These are phyloP conservation scores for Nephotettix cincticeps DNA, from an alignment of 1,140 invertebrate species.

Conservation along the genomic window DNA sequence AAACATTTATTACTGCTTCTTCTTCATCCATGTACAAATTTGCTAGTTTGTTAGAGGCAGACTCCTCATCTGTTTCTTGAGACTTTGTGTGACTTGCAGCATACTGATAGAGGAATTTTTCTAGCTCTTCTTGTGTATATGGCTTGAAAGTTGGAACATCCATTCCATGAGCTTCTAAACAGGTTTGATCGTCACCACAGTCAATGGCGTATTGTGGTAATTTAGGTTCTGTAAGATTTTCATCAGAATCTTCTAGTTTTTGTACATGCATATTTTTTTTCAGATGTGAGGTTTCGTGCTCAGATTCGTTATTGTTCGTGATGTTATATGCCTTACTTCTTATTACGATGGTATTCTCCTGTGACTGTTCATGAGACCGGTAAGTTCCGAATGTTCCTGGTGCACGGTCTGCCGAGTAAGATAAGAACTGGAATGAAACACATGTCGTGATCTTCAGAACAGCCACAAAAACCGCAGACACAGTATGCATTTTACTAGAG, in stretches of 20 bases:
- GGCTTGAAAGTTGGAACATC: constrained; percentile 39
- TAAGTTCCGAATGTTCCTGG: not conserved
- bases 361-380: not conserved
- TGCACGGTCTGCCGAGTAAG: not conserved
- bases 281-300: not conserved
- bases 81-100: constrained; percentile 29
- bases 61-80: not conserved
- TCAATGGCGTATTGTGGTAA: constrained; percentile 26
- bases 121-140: constrained; percentile 41
- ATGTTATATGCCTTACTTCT: not conserved
- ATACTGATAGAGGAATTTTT: constrained; percentile 40
- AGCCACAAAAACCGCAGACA: not conserved
- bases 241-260: not conserved
- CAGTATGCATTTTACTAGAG: not conserved
- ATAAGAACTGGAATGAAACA: not conserved
- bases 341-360: not conserved
- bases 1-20: constrained; percentile 34
- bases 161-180: constrained; percentile 12
- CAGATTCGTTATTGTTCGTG: not conserved
- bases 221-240: not conserved
- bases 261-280: not conserved
- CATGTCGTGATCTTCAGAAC: not conserved
- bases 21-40: constrained; percentile 38
- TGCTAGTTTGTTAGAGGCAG: constrained; percentile 34
- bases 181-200: constrained; percentile 28